A percentile compares a stretch with the other conserved stretches of the same genome.
Evolutionary conservation across 2,113 vertebrate species (phyloP).

Genomic region (Elephantulus edwardii): DNA sequence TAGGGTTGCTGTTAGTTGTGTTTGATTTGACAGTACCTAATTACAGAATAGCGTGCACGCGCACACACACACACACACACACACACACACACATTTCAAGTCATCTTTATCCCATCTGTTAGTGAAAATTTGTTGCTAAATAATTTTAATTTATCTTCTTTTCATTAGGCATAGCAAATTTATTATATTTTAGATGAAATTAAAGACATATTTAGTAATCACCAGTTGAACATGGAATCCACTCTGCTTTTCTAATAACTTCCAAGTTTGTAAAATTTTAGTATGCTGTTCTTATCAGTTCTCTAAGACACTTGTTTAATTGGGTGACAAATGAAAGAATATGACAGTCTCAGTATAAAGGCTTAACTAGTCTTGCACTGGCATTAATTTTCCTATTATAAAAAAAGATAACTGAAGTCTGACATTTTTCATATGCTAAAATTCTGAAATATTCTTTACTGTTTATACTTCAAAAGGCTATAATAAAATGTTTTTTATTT

Average conservation of each 20-base stretch:
- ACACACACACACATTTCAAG: too few relatives aligned
- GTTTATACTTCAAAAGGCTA: conserved; percentile 22
- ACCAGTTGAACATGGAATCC: conserved; percentile 41
- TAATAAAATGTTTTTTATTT: conserved; percentile 9
- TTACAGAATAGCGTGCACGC: too few relatives aligned
- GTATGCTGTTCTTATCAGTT: background rate
- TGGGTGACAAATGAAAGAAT: conserved; percentile 57
- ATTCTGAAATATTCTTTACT: conserved; percentile 36
- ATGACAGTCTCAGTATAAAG: conserved; percentile 2
- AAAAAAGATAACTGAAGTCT: conserved; percentile 41
- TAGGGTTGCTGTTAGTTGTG: too few relatives aligned
- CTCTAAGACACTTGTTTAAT: background rate
- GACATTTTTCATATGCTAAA: conserved; percentile 2
- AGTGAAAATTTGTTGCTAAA: background rate
- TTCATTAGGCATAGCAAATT: conserved; percentile 17
- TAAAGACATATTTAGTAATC: background rate
- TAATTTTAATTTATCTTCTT: background rate
- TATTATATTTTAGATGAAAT: background rate
- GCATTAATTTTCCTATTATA: background rate
- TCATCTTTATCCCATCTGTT: background rate
- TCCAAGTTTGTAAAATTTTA: background rate
- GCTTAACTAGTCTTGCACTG: background rate
- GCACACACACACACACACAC: too few relatives aligned
- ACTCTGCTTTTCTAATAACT: conserved; percentile 54
- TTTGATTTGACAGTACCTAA: too few relatives aligned